Conservation (phyloP, 2,113 vertebrate genomes). For the Marmota monax region DNA sequence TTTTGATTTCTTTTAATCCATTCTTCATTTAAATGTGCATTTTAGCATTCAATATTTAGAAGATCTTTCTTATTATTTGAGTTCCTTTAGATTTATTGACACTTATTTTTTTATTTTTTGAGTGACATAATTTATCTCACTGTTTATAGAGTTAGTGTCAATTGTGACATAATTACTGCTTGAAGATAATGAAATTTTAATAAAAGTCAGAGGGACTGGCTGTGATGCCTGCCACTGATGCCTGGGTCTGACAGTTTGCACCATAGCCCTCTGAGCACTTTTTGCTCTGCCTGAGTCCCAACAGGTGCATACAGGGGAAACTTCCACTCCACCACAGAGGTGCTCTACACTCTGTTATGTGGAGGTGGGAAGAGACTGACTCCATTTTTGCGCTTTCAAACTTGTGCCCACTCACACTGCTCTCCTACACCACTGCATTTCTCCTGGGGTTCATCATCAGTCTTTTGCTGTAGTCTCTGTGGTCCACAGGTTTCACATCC, state of each 20-base stretch:
- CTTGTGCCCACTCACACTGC: neutral
- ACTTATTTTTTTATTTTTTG: neutral
- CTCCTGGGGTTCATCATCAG: conserved; percentile 94
- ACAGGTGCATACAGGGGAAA: neutral
- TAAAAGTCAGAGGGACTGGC: no score
- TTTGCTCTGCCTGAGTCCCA: no score
- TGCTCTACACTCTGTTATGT: neutral
- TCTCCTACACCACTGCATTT: conserved; percentile 81
- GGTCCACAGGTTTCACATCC: conserved; percentile 95
- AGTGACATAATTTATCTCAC: conserved; percentile 75
- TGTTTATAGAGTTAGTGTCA: conserved; percentile 66
- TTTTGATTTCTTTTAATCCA: neutral
- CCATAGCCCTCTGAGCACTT: no score
- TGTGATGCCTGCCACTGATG: no score
- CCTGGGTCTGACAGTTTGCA: no score
- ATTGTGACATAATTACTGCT: conserved; percentile 64
- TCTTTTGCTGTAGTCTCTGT: conserved; percentile 94
- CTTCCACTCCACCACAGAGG: conserved; percentile 56
- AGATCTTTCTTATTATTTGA: neutral
- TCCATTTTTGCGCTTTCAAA: neutral
- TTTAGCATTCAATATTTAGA: neutral
- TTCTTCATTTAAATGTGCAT: neutral
- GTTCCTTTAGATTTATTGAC: neutral
- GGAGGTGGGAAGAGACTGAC: no score
- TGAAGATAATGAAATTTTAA: conserved; percentile 67